These are phyloP conservation scores for Scelioninae gen. 2 DNA, from an alignment of 2,888 invertebrate species.

Conservation along the genomic window DNA sequence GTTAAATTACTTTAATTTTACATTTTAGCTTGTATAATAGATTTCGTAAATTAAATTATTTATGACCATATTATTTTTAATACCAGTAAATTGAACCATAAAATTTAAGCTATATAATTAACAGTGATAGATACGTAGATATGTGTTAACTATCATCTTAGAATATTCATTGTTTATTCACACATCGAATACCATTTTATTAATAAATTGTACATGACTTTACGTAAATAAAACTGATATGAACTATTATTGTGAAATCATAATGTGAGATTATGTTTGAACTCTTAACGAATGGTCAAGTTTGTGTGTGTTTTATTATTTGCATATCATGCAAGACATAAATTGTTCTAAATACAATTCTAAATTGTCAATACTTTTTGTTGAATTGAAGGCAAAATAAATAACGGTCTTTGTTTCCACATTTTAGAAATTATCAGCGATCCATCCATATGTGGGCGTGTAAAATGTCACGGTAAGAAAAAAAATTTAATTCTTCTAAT, in stretches of 20 bases:
- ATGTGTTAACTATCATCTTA: too few relatives aligned
- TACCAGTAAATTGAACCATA: too few relatives aligned
- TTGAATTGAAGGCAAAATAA: too few relatives aligned
- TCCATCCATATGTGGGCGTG: conserved; percentile 68
- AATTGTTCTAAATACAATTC: too few relatives aligned
- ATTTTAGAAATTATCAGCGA: conserved; percentile 69
- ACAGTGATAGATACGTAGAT: too few relatives aligned
- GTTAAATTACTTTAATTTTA: too few relatives aligned
- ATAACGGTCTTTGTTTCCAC: background rate
- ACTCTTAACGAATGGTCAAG: conserved; percentile 25
- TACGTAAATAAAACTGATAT: conserved; percentile 10
- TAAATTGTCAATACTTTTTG: too few relatives aligned
- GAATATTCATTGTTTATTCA: too few relatives aligned
- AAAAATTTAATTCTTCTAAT: background rate
- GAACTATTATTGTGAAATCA: conserved; percentile 12
- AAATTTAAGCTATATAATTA: too few relatives aligned
- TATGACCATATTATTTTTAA: too few relatives aligned
- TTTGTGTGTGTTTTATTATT: conserved; percentile 8
- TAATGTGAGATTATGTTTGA: conserved; percentile 13
- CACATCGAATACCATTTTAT: background rate
- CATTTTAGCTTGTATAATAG: too few relatives aligned
- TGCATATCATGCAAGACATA: background rate
- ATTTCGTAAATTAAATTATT: too few relatives aligned
- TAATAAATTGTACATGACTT: background rate
- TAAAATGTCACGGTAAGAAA: conserved; percentile 70